Percentiles rank a stretch among this genome's conserved stretches.
Conservation (phyloP, 2,113 vertebrate species). For the Catharus minimus region DNA sequence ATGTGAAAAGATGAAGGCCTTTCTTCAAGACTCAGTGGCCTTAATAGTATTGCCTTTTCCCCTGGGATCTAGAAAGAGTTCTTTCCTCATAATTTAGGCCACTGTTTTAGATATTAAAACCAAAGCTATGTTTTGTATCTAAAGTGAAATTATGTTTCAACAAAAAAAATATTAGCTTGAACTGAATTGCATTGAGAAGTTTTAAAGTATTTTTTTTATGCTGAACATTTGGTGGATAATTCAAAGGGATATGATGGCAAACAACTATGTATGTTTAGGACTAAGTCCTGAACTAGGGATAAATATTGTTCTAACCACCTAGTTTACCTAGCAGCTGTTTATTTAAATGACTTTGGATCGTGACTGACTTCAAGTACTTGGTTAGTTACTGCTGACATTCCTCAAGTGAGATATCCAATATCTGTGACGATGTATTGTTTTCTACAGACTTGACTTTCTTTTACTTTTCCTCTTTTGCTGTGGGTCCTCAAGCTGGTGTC, state of each 20-base stretch:
- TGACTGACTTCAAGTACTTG: neutral
- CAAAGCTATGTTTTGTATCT: neutral
- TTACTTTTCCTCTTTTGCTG: neutral
- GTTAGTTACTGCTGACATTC: neutral
- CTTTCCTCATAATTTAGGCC: neutral
- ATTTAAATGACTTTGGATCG: neutral
- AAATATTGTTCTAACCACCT: neutral
- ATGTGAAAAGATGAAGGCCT: neutral
- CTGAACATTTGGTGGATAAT: neutral
- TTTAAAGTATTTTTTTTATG: neutral
- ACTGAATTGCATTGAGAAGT: neutral
- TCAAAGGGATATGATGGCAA: neutral
- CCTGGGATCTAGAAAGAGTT: neutral
- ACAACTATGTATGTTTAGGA: neutral
- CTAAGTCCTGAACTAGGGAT: neutral
- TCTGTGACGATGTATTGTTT: neutral
- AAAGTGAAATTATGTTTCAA: neutral
- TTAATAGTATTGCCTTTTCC: neutral
- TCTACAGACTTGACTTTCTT: neutral
- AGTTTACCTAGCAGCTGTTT: neutral
- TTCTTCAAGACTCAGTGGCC: neutral
- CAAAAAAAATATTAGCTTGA: neutral
- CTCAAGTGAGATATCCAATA: neutral
- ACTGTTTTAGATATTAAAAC: neutral
- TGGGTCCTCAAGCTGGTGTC: neutral